phyloP scores from a whole-genome alignment of 2,888 invertebrate genomes.

The Mimachlamys varia region DNA sequence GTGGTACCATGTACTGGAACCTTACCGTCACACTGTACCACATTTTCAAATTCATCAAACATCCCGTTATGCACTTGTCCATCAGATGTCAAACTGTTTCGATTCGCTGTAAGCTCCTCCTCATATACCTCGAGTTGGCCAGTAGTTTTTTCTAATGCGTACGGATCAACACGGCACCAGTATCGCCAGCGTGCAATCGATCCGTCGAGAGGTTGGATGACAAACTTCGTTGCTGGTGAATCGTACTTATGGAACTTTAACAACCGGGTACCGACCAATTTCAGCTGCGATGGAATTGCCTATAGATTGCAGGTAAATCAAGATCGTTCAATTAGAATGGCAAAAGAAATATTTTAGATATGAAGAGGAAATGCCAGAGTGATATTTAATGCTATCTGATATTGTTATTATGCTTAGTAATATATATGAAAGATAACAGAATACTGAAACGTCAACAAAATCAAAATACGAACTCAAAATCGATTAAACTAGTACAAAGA shows the following conservation, averaged over 20 bases:
- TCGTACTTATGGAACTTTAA: slow-evolving; percentile 67
- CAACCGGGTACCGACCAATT: slow-evolving; percentile 72
- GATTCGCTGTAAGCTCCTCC: not conserved
- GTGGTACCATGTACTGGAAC: slow-evolving; percentile 67
- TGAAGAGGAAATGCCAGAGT: too few relatives aligned
- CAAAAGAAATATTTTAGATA: too few relatives aligned
- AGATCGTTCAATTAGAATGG: too few relatives aligned
- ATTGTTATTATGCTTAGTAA: too few relatives aligned
- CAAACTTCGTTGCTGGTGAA: slow-evolving; percentile 64
- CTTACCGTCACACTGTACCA: slow-evolving; percentile 57
- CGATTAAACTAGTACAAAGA: too few relatives aligned
- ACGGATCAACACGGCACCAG: slow-evolving; percentile 64
- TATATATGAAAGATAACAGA: too few relatives aligned
- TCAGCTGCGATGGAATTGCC: slow-evolving; percentile 71
- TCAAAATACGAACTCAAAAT: too few relatives aligned
- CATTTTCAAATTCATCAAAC: slow-evolving; percentile 51
- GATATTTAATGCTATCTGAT: too few relatives aligned
- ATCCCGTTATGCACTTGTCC: slow-evolving; percentile 44
- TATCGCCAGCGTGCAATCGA: slow-evolving; percentile 71
- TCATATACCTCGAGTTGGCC: slow-evolving; percentile 60
- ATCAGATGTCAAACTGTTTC: not conserved
- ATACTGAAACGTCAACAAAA: too few relatives aligned
- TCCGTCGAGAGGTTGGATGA: slow-evolving; percentile 75
- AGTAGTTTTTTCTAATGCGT: slow-evolving; percentile 64
- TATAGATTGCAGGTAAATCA: slow-evolving; percentile 68